Conservation (phyloP, 2,888 invertebrate species). For the Sycophila texana region DNA sequence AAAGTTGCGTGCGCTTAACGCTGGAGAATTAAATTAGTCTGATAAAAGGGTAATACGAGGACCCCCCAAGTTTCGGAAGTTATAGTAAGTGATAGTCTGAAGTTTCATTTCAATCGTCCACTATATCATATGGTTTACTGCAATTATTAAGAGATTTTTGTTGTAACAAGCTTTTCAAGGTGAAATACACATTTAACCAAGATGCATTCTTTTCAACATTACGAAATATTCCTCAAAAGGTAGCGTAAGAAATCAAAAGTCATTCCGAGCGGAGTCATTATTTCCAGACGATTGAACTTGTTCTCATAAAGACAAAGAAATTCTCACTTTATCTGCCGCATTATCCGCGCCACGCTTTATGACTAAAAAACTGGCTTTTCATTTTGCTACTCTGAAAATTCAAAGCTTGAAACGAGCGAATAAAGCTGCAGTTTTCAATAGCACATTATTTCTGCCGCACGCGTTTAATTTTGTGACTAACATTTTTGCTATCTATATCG, state of each 20-base stretch:
- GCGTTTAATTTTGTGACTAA: too few species aligned
- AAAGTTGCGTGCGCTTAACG: background rate
- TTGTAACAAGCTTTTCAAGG: too few species aligned
- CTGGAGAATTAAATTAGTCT: constrained; percentile 29
- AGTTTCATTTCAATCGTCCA: background rate
- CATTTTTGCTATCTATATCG: too few species aligned
- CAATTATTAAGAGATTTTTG: too few species aligned
- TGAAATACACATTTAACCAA: too few species aligned
- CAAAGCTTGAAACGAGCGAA: background rate
- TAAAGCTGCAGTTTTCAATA: background rate
- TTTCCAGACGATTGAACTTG: constrained; percentile 6
- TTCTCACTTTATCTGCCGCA: background rate
- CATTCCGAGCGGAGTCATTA: background rate
- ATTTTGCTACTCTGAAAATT: background rate
- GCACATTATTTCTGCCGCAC: background rate
- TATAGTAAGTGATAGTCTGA: background rate
- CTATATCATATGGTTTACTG: background rate
- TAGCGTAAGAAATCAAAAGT: background rate
- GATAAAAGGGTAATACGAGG: background rate
- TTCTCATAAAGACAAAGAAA: background rate
- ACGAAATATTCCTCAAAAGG: too few species aligned
- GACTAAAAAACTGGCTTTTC: background rate
- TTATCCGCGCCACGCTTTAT: background rate
- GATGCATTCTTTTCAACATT: too few species aligned
- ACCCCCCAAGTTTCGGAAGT: background rate